phyloP scores from a whole-genome alignment of 2,888 invertebrate species.

The Pemphredon lugubris region DNA sequence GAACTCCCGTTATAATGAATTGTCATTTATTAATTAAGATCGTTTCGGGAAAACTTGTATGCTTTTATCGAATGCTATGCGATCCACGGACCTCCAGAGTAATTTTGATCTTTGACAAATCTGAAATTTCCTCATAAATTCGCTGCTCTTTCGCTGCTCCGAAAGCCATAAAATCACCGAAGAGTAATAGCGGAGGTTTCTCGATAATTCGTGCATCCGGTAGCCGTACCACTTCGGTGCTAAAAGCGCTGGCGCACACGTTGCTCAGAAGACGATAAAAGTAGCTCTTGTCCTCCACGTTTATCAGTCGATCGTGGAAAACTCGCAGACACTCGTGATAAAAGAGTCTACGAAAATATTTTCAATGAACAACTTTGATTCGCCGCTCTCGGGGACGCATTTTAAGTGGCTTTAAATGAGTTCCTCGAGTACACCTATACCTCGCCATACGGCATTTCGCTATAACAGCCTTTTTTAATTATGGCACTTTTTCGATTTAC shows the following conservation, averaged over 20 bases:
- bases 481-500: no score
- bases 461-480: no score
- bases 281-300: slow-evolving; percentile 90
- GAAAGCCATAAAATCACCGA: slow-evolving; percentile 92
- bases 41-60: no score
- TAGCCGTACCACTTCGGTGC: slow-evolving; percentile 83
- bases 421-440: no score
- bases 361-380: no score
- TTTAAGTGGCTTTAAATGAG: no score
- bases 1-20: not conserved
- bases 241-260: slow-evolving; percentile 86
- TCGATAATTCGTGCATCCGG: slow-evolving; percentile 84
- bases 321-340: slow-evolving; percentile 96
- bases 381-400: no score
- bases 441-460: no score
- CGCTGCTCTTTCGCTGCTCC: slow-evolving; percentile 88
- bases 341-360: slow-evolving; percentile 85
- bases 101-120: slow-evolving; percentile 86
- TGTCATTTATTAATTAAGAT: not conserved
- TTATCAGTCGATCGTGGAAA: slow-evolving; percentile 94
- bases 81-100: slow-evolving; percentile 83
- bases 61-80: no score
- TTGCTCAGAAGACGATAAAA: slow-evolving; percentile 88
- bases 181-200: slow-evolving; percentile 87
- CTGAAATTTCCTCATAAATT: slow-evolving; percentile 91